phyloP scores from a whole-genome alignment of 2,797 vertebrate species.

The Rhinella marina region DNA sequence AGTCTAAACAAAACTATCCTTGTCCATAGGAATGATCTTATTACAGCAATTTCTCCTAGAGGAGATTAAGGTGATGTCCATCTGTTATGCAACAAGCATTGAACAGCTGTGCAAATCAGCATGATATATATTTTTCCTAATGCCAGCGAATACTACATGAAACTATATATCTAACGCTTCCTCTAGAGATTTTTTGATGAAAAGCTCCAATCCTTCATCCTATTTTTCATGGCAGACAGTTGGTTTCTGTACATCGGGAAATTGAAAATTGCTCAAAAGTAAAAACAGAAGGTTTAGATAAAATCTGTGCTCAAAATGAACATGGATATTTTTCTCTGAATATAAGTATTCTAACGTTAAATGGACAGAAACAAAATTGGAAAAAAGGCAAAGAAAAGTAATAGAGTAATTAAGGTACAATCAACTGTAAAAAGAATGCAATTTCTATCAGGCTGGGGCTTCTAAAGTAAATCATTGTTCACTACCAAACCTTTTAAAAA shows the following conservation, averaged over 20 bases:
- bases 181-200: conserved; percentile 35
- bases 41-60: conserved; percentile 24
- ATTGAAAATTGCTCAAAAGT: conserved; percentile 6
- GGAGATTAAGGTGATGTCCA: conserved; percentile 38
- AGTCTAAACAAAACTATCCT: conserved; percentile 44
- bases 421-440: background rate
- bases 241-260: conserved; percentile 8
- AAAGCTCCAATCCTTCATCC: conserved; percentile 19
- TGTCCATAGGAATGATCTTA: conserved; percentile 26
- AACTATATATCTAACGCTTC: conserved; percentile 25
- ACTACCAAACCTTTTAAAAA: background rate
- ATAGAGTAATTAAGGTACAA: background rate
- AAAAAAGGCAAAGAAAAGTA: background rate
- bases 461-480: background rate
- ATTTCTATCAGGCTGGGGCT: background rate
- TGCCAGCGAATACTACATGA: conserved; percentile 21
- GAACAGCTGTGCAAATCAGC: conserved; percentile 33
- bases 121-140: conserved; percentile 38
- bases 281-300: background rate
- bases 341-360: background rate
- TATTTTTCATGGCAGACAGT: conserved; percentile 31
- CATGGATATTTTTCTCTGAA: background rate
- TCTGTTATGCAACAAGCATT: conserved; percentile 20
- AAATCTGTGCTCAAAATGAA: background rate
- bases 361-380: background rate